phyloP scores from a whole-genome alignment of 2,113 vertebrate species.

The Paramormyrops kingsleyae region DNA sequence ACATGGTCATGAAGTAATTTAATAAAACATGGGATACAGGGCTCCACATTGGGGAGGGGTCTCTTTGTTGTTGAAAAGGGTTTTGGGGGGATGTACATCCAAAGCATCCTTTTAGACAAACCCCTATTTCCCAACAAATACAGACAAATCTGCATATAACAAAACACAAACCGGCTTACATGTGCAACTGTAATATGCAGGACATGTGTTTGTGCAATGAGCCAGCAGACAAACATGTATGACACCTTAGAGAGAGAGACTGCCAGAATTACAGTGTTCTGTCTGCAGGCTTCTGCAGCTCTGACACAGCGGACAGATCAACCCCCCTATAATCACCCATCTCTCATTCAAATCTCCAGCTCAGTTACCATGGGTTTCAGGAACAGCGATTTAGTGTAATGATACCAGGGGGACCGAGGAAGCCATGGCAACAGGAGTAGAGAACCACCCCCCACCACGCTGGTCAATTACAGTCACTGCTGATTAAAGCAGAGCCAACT shows the following conservation, averaged over 20 bases:
- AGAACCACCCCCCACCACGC: background rate
- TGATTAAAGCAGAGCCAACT: background rate
- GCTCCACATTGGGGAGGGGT: background rate
- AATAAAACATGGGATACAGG: background rate
- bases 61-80: background rate
- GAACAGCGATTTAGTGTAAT: background rate
- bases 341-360: background rate
- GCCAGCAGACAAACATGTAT: background rate
- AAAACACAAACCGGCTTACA: background rate
- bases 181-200: background rate
- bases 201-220: background rate
- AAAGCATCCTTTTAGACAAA: background rate
- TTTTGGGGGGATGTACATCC: background rate
- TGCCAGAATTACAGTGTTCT: background rate
- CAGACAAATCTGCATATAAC: background rate
- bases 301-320: background rate
- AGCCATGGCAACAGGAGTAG: background rate
- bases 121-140: background rate
- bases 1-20: background rate
- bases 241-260: background rate
- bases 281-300: background rate
- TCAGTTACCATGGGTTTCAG: background rate
- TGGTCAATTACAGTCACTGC: background rate
- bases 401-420: background rate
- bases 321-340: background rate